A percentile compares a stretch with the other conserved stretches of the same genome.
Conservation (phyloP, 2,888 invertebrate species). For the Cepaea hortensis region DNA sequence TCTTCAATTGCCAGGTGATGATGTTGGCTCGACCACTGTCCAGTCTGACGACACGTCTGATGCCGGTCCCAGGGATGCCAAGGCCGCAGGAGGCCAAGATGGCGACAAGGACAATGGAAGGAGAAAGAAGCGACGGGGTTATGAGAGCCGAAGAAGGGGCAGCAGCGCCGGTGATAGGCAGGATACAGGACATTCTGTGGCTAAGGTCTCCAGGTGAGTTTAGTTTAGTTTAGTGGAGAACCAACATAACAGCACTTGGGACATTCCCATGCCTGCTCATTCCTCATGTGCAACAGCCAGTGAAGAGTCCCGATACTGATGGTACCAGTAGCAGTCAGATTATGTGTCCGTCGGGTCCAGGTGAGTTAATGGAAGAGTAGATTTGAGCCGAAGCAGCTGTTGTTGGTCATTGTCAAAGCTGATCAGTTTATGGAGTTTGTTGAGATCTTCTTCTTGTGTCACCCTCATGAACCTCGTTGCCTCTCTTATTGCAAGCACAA, state of each 20-base stretch:
- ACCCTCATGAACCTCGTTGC: too few species aligned
- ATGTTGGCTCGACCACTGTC: not conserved
- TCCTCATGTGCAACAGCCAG: not conserved
- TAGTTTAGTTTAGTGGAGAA: not conserved
- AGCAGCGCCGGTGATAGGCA: slow-evolving; percentile 33
- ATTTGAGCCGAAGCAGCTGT: too few species aligned
- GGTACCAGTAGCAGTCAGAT: too few species aligned
- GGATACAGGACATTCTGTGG: not conserved
- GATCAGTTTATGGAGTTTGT: too few species aligned
- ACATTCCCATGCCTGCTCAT: too few species aligned
- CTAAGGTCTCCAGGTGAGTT: slow-evolving; percentile 18
- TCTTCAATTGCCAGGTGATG: slow-evolving; percentile 22
- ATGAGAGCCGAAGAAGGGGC: slow-evolving; percentile 12
- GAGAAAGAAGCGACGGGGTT: slow-evolving; percentile 5
- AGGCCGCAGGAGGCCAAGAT: slow-evolving; percentile 4
- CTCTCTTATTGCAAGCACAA: too few species aligned
- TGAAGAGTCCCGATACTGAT: too few species aligned
- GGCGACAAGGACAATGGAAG: slow-evolving; percentile 29
- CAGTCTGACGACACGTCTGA: slow-evolving; percentile 4
- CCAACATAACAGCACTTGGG: too few species aligned
- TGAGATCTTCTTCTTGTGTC: too few species aligned
- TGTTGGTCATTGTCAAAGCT: too few species aligned
- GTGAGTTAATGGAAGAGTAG: too few species aligned
- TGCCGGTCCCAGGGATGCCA: not conserved
- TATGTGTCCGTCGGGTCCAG: too few species aligned